phyloP scores from a whole-genome alignment of 2,113 vertebrate genomes.

The Bagarius yarrelli region DNA sequence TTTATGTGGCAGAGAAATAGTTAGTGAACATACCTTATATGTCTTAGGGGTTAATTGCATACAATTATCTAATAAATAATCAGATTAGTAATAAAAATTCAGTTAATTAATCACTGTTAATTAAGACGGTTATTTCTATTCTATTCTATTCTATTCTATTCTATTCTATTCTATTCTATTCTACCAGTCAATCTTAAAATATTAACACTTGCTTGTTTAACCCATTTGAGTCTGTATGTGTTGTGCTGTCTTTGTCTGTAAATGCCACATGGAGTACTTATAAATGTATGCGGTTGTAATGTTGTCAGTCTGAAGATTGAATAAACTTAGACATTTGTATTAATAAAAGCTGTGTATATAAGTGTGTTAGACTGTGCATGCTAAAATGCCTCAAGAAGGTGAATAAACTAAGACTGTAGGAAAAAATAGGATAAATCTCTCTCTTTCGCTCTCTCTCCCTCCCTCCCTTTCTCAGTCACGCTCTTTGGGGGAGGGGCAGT shows the following conservation, averaged over 20 bases:
- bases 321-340: constrained; percentile 26
- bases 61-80: constrained; percentile 33
- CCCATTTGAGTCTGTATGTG: not conserved
- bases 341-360: constrained; percentile 21
- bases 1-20: constrained; percentile 28
- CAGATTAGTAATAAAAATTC: constrained; percentile 25
- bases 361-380: constrained; percentile 27
- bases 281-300: constrained; percentile 51
- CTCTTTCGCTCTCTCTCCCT: constrained; percentile 15
- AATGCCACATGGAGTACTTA: constrained; percentile 43
- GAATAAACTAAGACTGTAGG: not conserved
- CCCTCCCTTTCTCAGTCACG: not conserved
- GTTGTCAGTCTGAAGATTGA: constrained; percentile 50
- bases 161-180: no score
- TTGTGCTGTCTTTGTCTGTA: constrained; percentile 1
- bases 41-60: not conserved
- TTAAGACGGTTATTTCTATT: constrained; percentile 23
- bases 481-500: constrained; percentile 46
- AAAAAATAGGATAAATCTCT: constrained; percentile 19
- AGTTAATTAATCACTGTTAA: constrained; percentile 10
- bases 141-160: no score
- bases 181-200: not conserved
- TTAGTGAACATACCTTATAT: not conserved
- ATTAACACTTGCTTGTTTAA: not conserved
- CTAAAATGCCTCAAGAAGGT: constrained; percentile 2